Evolutionary conservation across 2,797 vertebrate genomes (phyloP).

Genomic region (Lepilemur septentrionalis): DNA sequence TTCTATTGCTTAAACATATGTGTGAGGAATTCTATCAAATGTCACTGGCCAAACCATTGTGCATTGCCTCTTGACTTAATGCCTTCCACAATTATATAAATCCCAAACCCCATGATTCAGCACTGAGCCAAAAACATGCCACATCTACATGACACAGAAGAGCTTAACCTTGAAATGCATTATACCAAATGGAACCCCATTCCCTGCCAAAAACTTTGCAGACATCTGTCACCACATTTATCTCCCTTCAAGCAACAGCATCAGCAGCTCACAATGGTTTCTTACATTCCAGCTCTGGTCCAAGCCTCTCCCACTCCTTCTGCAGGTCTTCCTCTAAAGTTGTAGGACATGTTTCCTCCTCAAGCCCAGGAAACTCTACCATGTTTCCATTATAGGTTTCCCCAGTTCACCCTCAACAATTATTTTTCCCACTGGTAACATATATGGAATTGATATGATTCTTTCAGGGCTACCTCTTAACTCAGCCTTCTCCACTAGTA

Average conservation of each 20-base stretch:
- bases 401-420: not conserved
- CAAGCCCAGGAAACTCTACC: not conserved
- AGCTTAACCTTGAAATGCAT: constrained; percentile 64
- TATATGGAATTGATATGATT: not conserved
- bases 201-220: constrained; percentile 57
- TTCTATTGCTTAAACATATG: not conserved
- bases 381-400: not conserved
- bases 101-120: constrained; percentile 40
- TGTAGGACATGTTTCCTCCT: not conserved
- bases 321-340: not conserved
- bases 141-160: constrained; percentile 49
- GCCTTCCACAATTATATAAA: constrained; percentile 16
- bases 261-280: not conserved
- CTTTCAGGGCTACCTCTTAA: not conserved
- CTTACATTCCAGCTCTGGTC: not conserved
- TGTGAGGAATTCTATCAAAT: not conserved
- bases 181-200: constrained; percentile 56
- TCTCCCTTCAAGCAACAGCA: constrained; percentile 41
- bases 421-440: not conserved
- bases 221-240: constrained; percentile 63
- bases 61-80: not conserved
- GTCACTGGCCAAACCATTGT: not conserved
- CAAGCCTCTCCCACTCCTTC: not conserved
- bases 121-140: constrained; percentile 66
- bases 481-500: not conserved